Evolutionary conservation across 2,888 invertebrate species (phyloP), one percentile per base, ranked within the genome.

Genomic region (Spatulosminthurus flaviceps): DNA sequence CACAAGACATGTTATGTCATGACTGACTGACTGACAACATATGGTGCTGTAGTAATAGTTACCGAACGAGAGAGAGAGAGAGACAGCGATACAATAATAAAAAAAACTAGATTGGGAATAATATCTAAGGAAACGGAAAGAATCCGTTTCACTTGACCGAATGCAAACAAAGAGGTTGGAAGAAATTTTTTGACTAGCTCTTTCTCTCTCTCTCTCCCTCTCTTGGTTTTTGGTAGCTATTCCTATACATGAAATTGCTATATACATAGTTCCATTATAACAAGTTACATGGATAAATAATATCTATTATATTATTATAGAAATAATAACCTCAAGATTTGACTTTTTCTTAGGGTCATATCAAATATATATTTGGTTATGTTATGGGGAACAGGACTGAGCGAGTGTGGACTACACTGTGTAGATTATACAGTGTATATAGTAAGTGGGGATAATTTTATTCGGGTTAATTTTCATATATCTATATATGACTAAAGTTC

Each of bases 121-220:
- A 70, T 77, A 60, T 69, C 74, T 79, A 72, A 81, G 81, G 81
- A 81, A 85, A 85, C 85, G 85, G 85, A 85, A 85, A 85, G 84
- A 85, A 85, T 85, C 85, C 84, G 85, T 85, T 82, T 82, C 84
- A 84, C 84, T 84, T 83, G 78, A 85, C 84, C 84, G 84, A 84
- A 81, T 82, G 80, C 84, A 85, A 85, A 85, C 85, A 85, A 85
- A 84, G 84, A 83, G 82, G 81, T 81, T 82, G 74, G 34, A 61
- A 43, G 16, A 19, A 51, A 72, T 72, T 77, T 80, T 77, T 80
- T 80, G 77, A 77, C 77, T 77, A 72, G 79, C 72, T 77, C 66
- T 72, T 21, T 41, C 41, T 70, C 70, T 70, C 70, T 70, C 41
- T 21, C 22, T 70, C 34, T 51, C 51, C 51, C 51, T 51, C 34